Evolutionary conservation across 2,797 vertebrate genomes (phyloP), one percentile per base, ranked within the genome.

Genomic region (Alauda arvensis): DNA sequence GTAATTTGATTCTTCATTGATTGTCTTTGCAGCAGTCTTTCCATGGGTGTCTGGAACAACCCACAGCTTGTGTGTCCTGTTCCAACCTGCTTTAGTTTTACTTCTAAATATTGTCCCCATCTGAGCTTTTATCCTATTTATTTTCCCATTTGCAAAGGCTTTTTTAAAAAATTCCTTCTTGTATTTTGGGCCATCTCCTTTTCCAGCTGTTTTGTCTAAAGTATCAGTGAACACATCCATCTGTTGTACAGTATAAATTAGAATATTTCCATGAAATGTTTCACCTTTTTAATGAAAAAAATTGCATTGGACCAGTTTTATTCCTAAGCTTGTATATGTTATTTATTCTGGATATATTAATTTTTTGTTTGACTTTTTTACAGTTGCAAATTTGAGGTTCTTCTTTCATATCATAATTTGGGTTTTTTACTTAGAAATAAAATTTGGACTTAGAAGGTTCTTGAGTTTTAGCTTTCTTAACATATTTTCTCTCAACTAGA

Each of bases 1-100:
- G 59, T 91, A 82, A 78, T 84, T 87, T 85, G 57, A 93, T 88
- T 89, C 75, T 76, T 70, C 61, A 63, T 40, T 92, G 91, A 94
- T 92, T 94, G 69, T 86, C 71, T 84, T 85, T 56, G 43, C 40
- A 87, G 59, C 76, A 55, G 25, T 34, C 74, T 83, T 91, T 52
- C 31, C 37, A 12, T 52, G 68, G 67, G 17, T 51, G 18, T 74
- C 57, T 84, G 57, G 51, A 89, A 48, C 37, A 85, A 51, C 43
- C 46, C 72, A 40, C 9, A 71, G 55, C 31, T 77, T 48, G 6
- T 79, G 25, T 77, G 78, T 42, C 78, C 55, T 68, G 37, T 62
- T 21, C 33, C 52, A 70, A 18, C 12, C 4, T 25, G 26, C 28
- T 88, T 86, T 68, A 49, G 10, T 81, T 85, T 37, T 63, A 4